These are phyloP conservation scores for Brachionus manjavacas DNA, from an alignment of 1,140 invertebrate species.

Conservation along the genomic window DNA sequence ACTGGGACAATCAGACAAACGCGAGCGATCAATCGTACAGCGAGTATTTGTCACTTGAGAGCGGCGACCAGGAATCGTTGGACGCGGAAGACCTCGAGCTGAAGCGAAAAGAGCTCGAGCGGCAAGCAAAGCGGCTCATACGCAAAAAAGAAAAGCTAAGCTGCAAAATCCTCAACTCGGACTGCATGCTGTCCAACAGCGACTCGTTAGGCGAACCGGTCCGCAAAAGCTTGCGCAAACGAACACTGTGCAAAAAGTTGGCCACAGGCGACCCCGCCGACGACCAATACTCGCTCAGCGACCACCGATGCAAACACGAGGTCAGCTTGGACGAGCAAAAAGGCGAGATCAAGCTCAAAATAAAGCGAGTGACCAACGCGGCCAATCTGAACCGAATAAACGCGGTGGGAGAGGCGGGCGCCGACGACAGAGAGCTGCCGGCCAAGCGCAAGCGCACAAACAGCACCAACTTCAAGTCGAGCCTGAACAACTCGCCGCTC, in stretches of 20 bases:
- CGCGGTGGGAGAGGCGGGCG: not conserved
- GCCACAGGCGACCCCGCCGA: not conserved
- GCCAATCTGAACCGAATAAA: not conserved
- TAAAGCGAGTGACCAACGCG: slow-evolving; percentile 8
- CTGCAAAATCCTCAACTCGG: not conserved
- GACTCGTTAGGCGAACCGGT: not conserved
- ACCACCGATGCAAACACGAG: not conserved
- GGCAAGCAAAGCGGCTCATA: slow-evolving; percentile 8
- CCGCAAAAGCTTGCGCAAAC: not conserved
- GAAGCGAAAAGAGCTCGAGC: slow-evolving; percentile 7
- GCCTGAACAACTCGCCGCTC: not conserved
- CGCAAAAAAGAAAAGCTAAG: slow-evolving; percentile 25
- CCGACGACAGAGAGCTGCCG: not conserved
- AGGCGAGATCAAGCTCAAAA: slow-evolving; percentile 28
- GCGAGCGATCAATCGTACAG: not conserved
- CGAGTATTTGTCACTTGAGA: not conserved
- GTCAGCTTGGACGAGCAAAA: not conserved
- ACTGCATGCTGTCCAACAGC: slow-evolving; percentile 14
- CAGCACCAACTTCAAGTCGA: slow-evolving; percentile 11
- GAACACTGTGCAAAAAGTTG: not conserved
- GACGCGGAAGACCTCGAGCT: slow-evolving; percentile 16
- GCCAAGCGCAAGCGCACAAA: not conserved
- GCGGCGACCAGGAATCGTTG: not conserved
- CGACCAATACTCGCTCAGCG: not conserved
- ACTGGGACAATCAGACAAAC: not conserved